Evolutionary conservation across 2,113 vertebrate genomes (phyloP).

Genomic region (Pipra filicauda): DNA sequence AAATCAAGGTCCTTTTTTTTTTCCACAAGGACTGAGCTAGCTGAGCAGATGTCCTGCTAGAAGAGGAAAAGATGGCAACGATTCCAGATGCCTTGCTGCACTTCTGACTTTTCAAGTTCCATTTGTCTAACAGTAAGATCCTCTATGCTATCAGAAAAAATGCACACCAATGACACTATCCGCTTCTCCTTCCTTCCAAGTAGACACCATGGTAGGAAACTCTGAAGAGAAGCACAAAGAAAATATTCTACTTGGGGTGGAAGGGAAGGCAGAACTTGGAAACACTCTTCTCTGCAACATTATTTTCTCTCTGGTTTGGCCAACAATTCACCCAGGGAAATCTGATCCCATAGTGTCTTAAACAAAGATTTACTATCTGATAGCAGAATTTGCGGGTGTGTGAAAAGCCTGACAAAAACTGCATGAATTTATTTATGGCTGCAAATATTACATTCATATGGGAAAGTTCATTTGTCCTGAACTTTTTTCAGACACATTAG

Average conservation of each 20-base stretch:
- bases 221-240: background rate
- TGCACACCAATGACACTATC: background rate
- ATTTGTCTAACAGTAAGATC: background rate
- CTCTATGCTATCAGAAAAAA: background rate
- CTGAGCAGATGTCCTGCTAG: background rate
- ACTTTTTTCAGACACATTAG: constrained; percentile 49
- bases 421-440: constrained; percentile 60
- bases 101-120: background rate
- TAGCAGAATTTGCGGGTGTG: constrained; percentile 53
- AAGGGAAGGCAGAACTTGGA: background rate
- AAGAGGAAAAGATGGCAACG: background rate
- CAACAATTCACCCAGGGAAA: background rate
- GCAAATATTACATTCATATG: constrained; percentile 69
- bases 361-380: constrained; percentile 56
- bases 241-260: background rate
- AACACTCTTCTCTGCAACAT: background rate
- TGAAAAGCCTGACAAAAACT: constrained; percentile 37
- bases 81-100: background rate
- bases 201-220: background rate
- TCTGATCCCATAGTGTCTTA: constrained; percentile 16
- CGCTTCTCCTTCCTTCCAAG: background rate
- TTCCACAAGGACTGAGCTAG: background rate
- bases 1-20: background rate
- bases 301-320: background rate
- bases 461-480: constrained; percentile 62